Evolutionary conservation across 2,888 invertebrate genomes (phyloP), one percentile per base, ranked within the genome.

Genomic region (Phengaris arion): DNA sequence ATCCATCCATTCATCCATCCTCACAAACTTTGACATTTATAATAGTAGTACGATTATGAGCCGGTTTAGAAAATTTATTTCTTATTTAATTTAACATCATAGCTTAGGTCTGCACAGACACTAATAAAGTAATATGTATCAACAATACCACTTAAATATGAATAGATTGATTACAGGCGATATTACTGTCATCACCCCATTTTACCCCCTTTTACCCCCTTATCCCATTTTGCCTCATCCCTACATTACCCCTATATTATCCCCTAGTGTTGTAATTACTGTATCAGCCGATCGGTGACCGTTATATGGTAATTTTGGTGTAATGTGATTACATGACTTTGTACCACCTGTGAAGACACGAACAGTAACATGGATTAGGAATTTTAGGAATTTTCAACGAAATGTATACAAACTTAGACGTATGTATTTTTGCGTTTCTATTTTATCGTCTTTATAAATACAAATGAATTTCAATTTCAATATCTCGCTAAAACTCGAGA

Each of bases 101-200:
- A 0, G 2, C 12, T 6, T 35, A 64, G 35, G 12, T 35, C 35
- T 35, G 2, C 52, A 35, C 64, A 64, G 64, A 64, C 13, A 64
- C 12, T 45, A 64, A 64, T 45, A 64, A 64, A 64, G 35, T 6
- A 35, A 35, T 35, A 64, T 64, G 64, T 45, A 35, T 64, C 35
- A 64, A 64, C 64, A 64, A 22, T 45, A 2, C 52, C 70, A 70
- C 70, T 70, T 15, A 51, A 70, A 70, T 70, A 70, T 70, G 76
- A 68, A 72, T 75, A 76, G 77, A 76, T 76, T 77, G 79, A 79
- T 79, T 75, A 76, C 73, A 69, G 74, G 64, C 64, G 35, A 45
- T 64, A 64, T 64, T 45, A 13, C 12, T 45, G 45, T 64, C 35
- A 64, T 35, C 64, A 45, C 64, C 64, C 64, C 7, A 10, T 22